phyloP scores from a whole-genome alignment of 2,888 invertebrate species.

The Caenorhabditis virilis region DNA sequence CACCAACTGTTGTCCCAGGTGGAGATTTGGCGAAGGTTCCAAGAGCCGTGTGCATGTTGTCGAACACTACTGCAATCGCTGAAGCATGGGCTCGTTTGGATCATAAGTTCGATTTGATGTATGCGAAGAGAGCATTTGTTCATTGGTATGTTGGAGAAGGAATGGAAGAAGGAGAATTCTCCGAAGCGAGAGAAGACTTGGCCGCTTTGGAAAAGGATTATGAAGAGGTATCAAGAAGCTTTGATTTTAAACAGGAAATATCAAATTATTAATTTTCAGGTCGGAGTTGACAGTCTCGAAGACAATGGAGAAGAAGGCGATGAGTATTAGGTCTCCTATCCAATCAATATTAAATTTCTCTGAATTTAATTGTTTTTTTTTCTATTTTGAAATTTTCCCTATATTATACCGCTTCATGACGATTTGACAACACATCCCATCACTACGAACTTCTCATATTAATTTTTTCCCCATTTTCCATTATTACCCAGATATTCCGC shows the following conservation, averaged over 20 bases:
- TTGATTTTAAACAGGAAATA: background rate
- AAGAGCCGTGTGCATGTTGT: conserved; percentile 83
- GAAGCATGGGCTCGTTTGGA: conserved; percentile 83
- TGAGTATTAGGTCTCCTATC: no score
- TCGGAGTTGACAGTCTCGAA: conserved; percentile 58
- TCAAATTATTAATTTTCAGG: conserved; percentile 45
- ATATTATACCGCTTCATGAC: no score
- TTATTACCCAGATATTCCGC: no score
- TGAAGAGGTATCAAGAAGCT: conserved; percentile 37
- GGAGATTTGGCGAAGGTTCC: conserved; percentile 78
- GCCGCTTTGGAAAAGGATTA: conserved; percentile 60
- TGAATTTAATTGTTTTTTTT: no score
- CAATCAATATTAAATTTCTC: no score
- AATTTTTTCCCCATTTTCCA: no score
- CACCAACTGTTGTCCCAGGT: conserved; percentile 83
- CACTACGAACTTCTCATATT: no score
- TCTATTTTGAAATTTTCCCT: no score
- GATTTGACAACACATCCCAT: no score
- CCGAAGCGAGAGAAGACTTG: conserved; percentile 63
- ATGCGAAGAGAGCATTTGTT: conserved; percentile 73
- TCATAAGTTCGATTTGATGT: conserved; percentile 77
- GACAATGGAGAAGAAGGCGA: conserved; percentile 57
- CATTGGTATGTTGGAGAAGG: conserved; percentile 71
- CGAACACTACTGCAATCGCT: conserved; percentile 69
- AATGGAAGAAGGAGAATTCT: conserved; percentile 68